Evolutionary conservation across 2,888 invertebrate species (phyloP), one percentile per base, ranked within the genome.

Genomic region (Embidobia sp.): DNA sequence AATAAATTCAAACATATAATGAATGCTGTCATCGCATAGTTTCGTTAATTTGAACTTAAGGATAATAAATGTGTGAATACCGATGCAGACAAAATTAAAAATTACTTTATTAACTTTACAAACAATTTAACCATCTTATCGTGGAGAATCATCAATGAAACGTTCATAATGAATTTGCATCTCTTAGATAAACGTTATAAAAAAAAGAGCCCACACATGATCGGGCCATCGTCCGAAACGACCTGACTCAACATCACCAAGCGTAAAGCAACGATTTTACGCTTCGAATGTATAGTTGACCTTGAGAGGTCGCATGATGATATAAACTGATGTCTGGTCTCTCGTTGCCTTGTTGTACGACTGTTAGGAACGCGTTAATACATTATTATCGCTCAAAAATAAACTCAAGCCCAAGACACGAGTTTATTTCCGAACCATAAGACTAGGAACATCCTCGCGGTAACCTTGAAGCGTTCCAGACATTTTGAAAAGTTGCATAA

Each of bases 301-400:
- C 70, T 70, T 70, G 61, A 61, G 29, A 70, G 53, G 59, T 70
- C 59, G 59, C 51, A 13, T 26, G 53, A 49, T 61, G 33, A 26
- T 70, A 42, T 37, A 51, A 46, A 51, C 15, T 35, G 26, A 35
- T 33, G 33, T 13, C 15, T 13, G 15, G 49, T 13, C 49, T 40
- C 35, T 27, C n/a, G 18, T 46, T 37, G 37, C 31, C 35, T 27
- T 7, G 18, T 46, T 37, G 37, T 35, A 55, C 48, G 29, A 22
- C 27, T 10, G 7, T 13, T 49, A n/a, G 18, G 33, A 35, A n/a
- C 16, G 31, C 16, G 35, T 48, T 18, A 29, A 53, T 13, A 18
- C 7, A n/a, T 35, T 59, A 57, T 49, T 59, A 49, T 26, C 15
- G 37, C 15, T 69, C 22, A 26, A 59, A 48, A 48, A 48, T 35